Evolutionary conservation across 2,888 invertebrate genomes (phyloP).

Genomic region (Platycheirus albimanus): DNA sequence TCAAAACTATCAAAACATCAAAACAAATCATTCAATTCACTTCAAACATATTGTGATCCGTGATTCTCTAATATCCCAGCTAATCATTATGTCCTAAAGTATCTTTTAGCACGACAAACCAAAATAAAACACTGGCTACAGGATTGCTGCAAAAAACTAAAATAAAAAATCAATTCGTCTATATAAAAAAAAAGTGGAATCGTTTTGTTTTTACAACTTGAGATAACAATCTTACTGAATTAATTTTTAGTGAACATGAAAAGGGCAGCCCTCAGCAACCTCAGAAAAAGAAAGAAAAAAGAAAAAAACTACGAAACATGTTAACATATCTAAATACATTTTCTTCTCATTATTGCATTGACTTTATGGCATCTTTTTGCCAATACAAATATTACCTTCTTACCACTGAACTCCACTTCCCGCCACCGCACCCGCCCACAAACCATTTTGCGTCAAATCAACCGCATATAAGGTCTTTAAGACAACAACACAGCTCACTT

Average conservation of each 20-base stretch:
- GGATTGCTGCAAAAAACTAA: no score
- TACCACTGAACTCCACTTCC: background rate
- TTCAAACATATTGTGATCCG: background rate
- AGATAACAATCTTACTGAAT: constrained; percentile 58
- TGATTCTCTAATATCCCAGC: background rate
- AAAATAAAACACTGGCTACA: background rate
- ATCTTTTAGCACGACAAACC: constrained; percentile 9
- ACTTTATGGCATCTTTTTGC: constrained; percentile 8
- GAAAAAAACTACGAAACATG: constrained; percentile 34
- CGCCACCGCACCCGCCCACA: background rate
- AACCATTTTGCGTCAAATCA: constrained; percentile 60
- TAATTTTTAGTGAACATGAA: constrained; percentile 52
- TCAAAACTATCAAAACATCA: no score
- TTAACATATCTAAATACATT: constrained; percentile 66
- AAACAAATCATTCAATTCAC: background rate
- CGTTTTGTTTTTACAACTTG: constrained; percentile 33
- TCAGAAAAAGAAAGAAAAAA: constrained; percentile 1
- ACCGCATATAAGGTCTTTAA: constrained; percentile 44
- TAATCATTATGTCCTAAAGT: background rate
- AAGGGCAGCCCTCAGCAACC: constrained; percentile 50
- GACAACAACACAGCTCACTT: constrained; percentile 26
- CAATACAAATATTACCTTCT: background rate
- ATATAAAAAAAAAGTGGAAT: background rate
- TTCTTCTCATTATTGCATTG: constrained; percentile 61
- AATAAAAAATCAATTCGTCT: constrained; percentile 12